Conservation (phyloP, 1,140 invertebrate genomes). For the Grapholita molesta region DNA sequence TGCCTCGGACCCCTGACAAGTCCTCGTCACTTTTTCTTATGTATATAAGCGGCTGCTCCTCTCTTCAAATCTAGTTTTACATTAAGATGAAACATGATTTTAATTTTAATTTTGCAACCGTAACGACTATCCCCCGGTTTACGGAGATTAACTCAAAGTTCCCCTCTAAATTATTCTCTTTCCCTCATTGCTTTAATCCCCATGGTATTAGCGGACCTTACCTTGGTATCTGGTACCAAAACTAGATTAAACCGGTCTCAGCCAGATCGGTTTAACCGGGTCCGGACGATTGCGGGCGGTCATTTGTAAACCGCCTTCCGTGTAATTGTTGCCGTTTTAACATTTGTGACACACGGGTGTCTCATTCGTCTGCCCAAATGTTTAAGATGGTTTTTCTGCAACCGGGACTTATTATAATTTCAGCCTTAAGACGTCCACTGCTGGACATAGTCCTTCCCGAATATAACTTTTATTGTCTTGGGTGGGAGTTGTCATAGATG, state of each 20-base stretch:
- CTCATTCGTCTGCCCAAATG: neutral
- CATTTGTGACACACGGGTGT: neutral
- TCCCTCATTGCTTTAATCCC: neutral
- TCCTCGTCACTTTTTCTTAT: too few species aligned
- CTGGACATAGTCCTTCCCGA: too few species aligned
- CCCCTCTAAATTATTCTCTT: neutral
- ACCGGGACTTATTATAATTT: too few species aligned
- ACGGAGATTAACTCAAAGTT: neutral
- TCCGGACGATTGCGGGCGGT: neutral
- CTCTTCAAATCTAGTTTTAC: neutral
- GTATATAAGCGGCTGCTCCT: neutral
- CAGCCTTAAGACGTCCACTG: too few species aligned
- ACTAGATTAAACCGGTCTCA: slow-evolving; percentile 6
- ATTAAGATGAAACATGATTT: neutral
- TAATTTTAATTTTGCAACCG: neutral
- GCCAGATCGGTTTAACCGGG: slow-evolving; percentile 2
- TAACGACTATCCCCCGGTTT: neutral
- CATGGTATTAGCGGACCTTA: neutral
- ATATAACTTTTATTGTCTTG: too few species aligned
- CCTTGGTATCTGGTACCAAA: neutral
- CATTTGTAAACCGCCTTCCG: slow-evolving; percentile 13
- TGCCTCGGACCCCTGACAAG: too few species aligned
- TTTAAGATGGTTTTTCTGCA: neutral
- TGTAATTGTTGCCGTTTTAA: slow-evolving; percentile 16
- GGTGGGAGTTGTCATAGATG: too few species aligned